Evolutionary conservation across 2,888 invertebrate genomes (phyloP), one percentile per base, ranked within the genome.

Genomic region (Nysson spinosus): DNA sequence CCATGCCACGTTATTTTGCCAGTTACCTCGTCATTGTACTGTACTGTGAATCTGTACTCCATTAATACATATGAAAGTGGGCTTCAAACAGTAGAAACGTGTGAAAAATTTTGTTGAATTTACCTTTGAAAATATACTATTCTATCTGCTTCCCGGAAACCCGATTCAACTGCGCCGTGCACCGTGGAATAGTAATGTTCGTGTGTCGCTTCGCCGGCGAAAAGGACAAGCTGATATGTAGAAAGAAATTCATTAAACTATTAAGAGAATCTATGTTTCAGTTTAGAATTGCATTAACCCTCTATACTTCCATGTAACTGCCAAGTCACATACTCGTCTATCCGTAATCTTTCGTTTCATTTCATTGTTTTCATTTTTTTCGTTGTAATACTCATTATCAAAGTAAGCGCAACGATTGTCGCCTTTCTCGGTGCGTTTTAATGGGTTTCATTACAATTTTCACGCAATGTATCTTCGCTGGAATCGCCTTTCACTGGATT

Each of bases 121-220:
- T 80, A 86, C 86, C 79, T 81, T 52, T 83, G 79, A 54, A 81
- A 79, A 39, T 82, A 68, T 30, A 85, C 65, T 43, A 93, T 81
- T 69, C 93, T 88, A 11, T 92, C 88, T 1, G 94, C 94, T 81
- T 94, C 94, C 26, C 94, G 89, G 82, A 91, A 91, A 0, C 94
- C 94, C n/a, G 91, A 89, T 79, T 93, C 93, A 0, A 93, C 85
- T 0, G 94, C 94, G 0, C 94, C 94, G 77, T 94, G 93, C 0
- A 92, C 93, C 0, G 92, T 91, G 0, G 90, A 90, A 80, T 91
- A 93, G 78, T 89, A 90, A 71, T 90, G 90, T 40, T 90, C 89
- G 11, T 92, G 91, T 0, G 92, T 91, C 0, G 93, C 91, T 82
- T 93, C 93, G 0, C 93, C 93, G 1, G 91, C 93, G 78, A 93